These are phyloP conservation scores for Thaumetopoea pityocampa DNA, from an alignment of 1,140 invertebrate genomes.

Conservation along the genomic window DNA sequence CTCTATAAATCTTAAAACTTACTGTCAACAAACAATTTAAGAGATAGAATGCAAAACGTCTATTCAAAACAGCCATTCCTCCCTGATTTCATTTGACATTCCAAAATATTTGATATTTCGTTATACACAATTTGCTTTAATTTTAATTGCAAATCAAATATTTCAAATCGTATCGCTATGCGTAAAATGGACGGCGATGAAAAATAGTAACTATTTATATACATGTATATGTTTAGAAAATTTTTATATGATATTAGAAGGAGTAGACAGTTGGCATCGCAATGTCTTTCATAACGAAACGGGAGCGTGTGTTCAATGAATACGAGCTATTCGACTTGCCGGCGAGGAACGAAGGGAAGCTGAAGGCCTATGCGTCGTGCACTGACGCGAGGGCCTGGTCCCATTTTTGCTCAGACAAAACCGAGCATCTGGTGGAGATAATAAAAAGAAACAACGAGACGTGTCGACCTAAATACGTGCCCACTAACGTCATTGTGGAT, in stretches of 20 bases:
- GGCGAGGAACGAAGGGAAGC: conserved; percentile 60
- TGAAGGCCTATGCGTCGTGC: conserved; percentile 64
- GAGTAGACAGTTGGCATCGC: conserved; percentile 24
- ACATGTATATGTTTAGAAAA: conserved; percentile 38
- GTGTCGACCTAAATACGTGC: conserved; percentile 58
- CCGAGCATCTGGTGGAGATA: conserved; percentile 61
- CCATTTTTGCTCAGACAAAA: conserved; percentile 59
- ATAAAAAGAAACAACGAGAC: conserved; percentile 64
- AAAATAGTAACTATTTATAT: conserved; percentile 31
- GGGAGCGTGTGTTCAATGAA: conserved; percentile 63
- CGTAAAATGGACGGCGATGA: conserved; percentile 47
- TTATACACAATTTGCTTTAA: conserved; percentile 49
- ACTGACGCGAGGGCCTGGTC: conserved; percentile 69
- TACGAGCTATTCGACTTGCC: conserved; percentile 56
- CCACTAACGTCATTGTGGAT: conserved; percentile 68
- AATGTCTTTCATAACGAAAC: conserved; percentile 69
- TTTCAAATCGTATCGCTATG: conserved; percentile 38
- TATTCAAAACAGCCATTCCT: conserved; percentile 41
- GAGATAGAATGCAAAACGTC: conserved; percentile 43
- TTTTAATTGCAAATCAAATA: conserved; percentile 31
- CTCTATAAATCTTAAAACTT: too few species aligned
- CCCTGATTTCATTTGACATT: conserved; percentile 56
- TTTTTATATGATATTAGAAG: conserved; percentile 29
- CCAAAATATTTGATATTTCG: conserved; percentile 55
- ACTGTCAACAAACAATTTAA: conserved; percentile 10